A percentile compares a stretch with the other conserved stretches of the same genome.
These are phyloP conservation scores for Hippoglossus stenolepis DNA, from an alignment of 2,113 vertebrate genomes.

Conservation along the genomic window DNA sequence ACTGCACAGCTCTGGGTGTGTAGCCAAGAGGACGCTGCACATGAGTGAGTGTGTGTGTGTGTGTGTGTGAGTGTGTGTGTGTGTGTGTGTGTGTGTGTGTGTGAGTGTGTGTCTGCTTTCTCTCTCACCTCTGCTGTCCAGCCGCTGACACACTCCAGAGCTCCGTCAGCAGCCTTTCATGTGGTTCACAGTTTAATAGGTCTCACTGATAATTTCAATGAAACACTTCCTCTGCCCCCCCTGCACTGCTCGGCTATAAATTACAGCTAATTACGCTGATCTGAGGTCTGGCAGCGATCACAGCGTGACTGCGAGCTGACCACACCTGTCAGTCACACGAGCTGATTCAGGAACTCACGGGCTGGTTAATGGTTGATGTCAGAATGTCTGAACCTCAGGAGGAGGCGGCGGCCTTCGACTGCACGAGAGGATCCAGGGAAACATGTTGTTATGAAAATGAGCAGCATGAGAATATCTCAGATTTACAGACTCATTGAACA, in stretches of 20 bases:
- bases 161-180: conserved; percentile 68
- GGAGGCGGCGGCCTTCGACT: neutral
- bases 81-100: conserved; percentile 35
- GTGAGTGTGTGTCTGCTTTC: conserved; percentile 58
- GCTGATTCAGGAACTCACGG: neutral
- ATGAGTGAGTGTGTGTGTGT: conserved; percentile 26
- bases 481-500: too few species aligned
- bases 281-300: conserved; percentile 77
- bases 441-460: neutral
- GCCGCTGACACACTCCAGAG: conserved; percentile 74
- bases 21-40: conserved; percentile 71
- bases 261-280: conserved; percentile 77
- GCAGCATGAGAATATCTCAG: neutral
- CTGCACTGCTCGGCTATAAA: conserved; percentile 56
- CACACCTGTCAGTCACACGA: conserved; percentile 66
- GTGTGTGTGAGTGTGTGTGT: conserved; percentile 35
- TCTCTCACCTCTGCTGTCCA: conserved; percentile 55
- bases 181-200: conserved; percentile 77
- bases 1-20: conserved; percentile 29
- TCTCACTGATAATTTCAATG: conserved; percentile 80
- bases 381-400: conserved; percentile 8
- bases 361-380: conserved; percentile 43
- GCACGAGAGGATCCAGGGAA: neutral
- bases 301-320: conserved; percentile 46
- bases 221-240: conserved; percentile 79